Base-by-base conservation (phyloP, 2,888 invertebrate genomes). In the Uropetala carovei region DNA sequence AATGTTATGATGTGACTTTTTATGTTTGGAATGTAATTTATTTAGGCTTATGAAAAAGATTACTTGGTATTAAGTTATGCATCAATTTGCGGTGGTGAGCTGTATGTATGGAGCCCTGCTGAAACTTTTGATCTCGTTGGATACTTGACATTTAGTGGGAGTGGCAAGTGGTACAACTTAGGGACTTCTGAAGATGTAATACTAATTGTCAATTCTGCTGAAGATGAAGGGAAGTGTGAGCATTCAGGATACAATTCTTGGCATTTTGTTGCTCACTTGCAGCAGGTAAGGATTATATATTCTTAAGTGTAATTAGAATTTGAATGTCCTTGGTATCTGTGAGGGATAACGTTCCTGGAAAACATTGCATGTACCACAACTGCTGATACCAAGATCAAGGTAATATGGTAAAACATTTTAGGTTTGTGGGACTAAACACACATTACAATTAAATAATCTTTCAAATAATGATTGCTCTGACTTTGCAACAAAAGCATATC, bases 21-120 rank as follows among this genome's bases (percentile, higher is more conserved):
- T 7, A 22, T n/a, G 4, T 27, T 81, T n/a, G 2, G 14, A 60
- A 60, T 60, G 13, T 18, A 60, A 60, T 18, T 60, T 60, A 60
- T 60, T 18, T n/a, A 89, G 89, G 89, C 18, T 14, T 43, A 64
- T 68, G 64, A n/a, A 18, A 64, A 89, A 18, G 43, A 30, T n/a
- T 89, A 89, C 89, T 89, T 89, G 64, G 64, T 43, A 14, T 9
- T 89, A n/a, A 89, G 60, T 2, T 89, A 89, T 56, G n/a, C 64
- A 10, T 13, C 11, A 9, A n/a, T 16, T 13, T 89, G 89, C 64
- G 68, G 89, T 43, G 64, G 89, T 56, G 30, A 16, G 27, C 11
- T 89, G 16, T 43, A 59, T 3, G 64, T 89, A 7, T 89, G 89
- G 89, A 64, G 64, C 43, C 14, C 30, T 18, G 0, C 43, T 18